phyloP scores from a whole-genome alignment of 2,888 invertebrate genomes.

The Hypselothyrea guttata region DNA sequence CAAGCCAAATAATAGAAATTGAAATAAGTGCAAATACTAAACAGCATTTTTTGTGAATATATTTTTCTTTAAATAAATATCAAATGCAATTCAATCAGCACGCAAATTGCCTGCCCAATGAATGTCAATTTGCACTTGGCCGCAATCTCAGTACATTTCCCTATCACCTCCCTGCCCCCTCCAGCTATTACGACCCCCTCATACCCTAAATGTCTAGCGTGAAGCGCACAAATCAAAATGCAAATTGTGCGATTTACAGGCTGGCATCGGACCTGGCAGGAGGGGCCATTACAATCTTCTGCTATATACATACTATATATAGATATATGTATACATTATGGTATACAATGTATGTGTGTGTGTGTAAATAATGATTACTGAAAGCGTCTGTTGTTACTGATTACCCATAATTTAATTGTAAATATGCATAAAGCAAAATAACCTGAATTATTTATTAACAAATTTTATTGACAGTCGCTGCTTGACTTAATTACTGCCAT shows the following conservation, averaged over 20 bases:
- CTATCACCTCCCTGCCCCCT: not conserved
- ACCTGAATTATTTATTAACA: slow-evolving; percentile 76
- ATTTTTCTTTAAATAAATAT: slow-evolving; percentile 22
- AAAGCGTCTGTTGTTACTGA: slow-evolving; percentile 74
- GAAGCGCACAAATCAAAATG: slow-evolving; percentile 70
- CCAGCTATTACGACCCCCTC: not conserved
- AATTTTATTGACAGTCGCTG: slow-evolving; percentile 76
- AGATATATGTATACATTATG: slow-evolving; percentile 4
- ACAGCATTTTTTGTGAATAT: not conserved
- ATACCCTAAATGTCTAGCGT: slow-evolving; percentile 47
- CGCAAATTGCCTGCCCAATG: slow-evolving; percentile 46
- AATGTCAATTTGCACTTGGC: slow-evolving; percentile 39
- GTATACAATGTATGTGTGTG: not conserved
- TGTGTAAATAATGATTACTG: slow-evolving; percentile 71
- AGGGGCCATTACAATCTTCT: slow-evolving; percentile 27
- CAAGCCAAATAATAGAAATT: slow-evolving; percentile 4
- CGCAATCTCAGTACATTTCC: not conserved
- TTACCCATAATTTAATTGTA: slow-evolving; percentile 76
- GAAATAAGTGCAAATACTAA: slow-evolving; percentile 7
- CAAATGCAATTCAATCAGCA: slow-evolving; percentile 56
- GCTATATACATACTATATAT: slow-evolving; percentile 9
- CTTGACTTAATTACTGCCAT: slow-evolving; percentile 77
- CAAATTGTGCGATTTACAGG: slow-evolving; percentile 66
- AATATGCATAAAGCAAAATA: slow-evolving; percentile 74
- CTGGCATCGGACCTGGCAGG: slow-evolving; percentile 36